phyloP scores from a whole-genome alignment of 2,113 vertebrate species.

The Cisticola juncidis region DNA sequence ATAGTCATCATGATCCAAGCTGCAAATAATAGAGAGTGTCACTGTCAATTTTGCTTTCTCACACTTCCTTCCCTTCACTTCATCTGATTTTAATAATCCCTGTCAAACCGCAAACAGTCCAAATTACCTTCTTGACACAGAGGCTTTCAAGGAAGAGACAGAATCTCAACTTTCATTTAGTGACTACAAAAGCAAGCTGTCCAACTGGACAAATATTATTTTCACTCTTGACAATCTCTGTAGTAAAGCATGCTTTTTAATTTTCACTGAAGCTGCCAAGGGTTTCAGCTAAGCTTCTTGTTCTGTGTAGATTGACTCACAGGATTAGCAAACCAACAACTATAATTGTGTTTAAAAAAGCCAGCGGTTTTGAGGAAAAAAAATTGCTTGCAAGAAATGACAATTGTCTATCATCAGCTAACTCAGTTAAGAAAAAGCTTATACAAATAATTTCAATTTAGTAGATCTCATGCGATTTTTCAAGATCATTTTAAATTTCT shows the following conservation, averaged over 20 bases:
- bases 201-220: constrained; percentile 99
- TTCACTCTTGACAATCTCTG: constrained; percentile 90
- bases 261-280: constrained; percentile 80
- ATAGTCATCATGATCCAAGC: constrained; percentile 92
- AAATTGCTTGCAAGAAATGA: constrained; percentile 35
- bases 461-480: neutral
- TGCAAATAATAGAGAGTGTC: constrained; percentile 96
- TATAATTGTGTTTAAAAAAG: constrained; percentile 77
- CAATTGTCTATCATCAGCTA: constrained; percentile 60
- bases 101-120: constrained; percentile 96
- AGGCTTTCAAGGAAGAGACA: constrained; percentile 87
- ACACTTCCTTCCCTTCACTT: constrained; percentile 86
- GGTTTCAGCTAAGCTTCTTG: constrained; percentile 76
- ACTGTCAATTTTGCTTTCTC: constrained; percentile 96
- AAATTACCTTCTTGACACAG: constrained; percentile 90
- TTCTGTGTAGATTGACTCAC: constrained; percentile 75
- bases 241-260: constrained; percentile 90
- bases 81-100: constrained; percentile 99
- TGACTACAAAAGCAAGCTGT: constrained; percentile 94
- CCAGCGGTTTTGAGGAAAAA: constrained; percentile 50
- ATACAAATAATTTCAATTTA: constrained; percentile 13
- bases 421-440: constrained; percentile 71
- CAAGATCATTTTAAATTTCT: neutral
- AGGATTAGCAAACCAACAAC: constrained; percentile 81
- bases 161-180: constrained; percentile 99